These are phyloP conservation scores for Seira musarum DNA, from an alignment of 2,888 invertebrate species.

Conservation along the genomic window DNA sequence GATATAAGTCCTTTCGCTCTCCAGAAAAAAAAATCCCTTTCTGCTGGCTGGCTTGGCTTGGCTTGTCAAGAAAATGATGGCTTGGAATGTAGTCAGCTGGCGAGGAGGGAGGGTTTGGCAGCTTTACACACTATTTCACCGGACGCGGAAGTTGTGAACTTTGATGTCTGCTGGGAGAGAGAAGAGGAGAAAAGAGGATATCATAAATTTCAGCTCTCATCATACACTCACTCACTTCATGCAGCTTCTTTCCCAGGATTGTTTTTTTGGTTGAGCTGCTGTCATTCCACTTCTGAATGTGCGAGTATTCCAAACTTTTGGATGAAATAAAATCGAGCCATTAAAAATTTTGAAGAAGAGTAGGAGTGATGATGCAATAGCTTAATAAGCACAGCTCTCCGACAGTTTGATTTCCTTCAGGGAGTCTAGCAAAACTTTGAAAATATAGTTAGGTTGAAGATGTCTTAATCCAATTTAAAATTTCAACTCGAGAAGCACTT, in stretches of 20 bases:
- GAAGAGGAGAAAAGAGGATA: slow-evolving; percentile 34
- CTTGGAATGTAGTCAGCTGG: slow-evolving; percentile 27
- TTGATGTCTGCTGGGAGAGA: slow-evolving; percentile 59
- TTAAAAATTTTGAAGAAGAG: neutral
- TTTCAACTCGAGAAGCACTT: no score
- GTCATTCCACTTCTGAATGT: no score
- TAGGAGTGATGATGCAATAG: neutral
- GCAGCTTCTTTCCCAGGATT: no score
- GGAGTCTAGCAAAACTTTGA: neutral
- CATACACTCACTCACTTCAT: no score
- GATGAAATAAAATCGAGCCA: neutral
- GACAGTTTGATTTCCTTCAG: neutral
- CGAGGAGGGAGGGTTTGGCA: slow-evolving; percentile 16
- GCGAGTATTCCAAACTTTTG: neutral
- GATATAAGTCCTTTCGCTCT: neutral
- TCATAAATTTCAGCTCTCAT: slow-evolving; percentile 57
- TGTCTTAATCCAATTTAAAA: neutral
- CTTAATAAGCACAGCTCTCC: neutral
- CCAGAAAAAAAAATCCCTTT: neutral
- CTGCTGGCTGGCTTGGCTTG: no score
- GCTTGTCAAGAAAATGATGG: slow-evolving; percentile 1
- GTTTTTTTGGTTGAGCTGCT: no score
- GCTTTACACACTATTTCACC: slow-evolving; percentile 39
- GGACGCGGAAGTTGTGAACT: slow-evolving; percentile 70
- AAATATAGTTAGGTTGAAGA: neutral